Conservation (phyloP, 1,140 invertebrate species). For the Catajapyx aquilonaris region DNA sequence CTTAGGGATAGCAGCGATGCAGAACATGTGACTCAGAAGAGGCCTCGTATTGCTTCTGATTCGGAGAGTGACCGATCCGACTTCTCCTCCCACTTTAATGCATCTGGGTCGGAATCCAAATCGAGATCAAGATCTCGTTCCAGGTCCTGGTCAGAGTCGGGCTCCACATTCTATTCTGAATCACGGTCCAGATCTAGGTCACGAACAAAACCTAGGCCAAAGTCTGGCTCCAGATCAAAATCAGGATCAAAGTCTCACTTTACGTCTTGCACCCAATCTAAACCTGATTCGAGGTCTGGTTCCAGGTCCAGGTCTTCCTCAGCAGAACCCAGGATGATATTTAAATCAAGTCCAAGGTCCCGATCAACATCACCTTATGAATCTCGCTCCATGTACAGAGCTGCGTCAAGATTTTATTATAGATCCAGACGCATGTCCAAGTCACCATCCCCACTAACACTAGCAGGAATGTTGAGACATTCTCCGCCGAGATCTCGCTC, state of each 20-base stretch:
- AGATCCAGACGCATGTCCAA: neutral
- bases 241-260: too few relatives aligned
- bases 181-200: conserved; percentile 15
- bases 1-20: too few relatives aligned
- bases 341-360: conserved; percentile 16
- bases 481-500: too few relatives aligned
- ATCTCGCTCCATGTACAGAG: neutral
- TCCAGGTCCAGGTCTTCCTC: conserved; percentile 20
- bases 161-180: conserved; percentile 18
- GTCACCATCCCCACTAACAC: neutral
- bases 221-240: conserved; percentile 14
- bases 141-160: conserved; percentile 18
- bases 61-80: conserved; percentile 10
- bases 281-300: conserved; percentile 14
- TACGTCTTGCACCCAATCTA: too few relatives aligned
- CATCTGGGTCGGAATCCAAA: conserved; percentile 9
- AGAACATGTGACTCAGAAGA: conserved; percentile 1
- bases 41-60: conserved; percentile 9
- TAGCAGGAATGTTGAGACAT: neutral
- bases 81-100: conserved; percentile 17
- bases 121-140: conserved; percentile 14
- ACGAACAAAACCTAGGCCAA: conserved; percentile 15
- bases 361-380: conserved; percentile 3
- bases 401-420: neutral
- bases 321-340: too few relatives aligned